phyloP scores from a whole-genome alignment of 2,888 invertebrate species.

The Thyatira batis region DNA sequence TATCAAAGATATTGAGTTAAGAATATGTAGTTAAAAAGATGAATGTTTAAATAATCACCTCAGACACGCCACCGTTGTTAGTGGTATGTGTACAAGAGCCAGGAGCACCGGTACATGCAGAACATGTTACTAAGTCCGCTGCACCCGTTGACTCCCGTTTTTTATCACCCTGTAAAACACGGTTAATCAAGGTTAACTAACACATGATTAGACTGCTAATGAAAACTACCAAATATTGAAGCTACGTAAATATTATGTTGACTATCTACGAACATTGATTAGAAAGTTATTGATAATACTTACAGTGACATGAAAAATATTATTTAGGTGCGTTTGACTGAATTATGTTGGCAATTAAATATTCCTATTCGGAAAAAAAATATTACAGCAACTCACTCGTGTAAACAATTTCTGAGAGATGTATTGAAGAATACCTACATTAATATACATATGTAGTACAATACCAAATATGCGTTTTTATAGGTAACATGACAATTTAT shows the following conservation, averaged over 20 bases:
- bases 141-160: slow-evolving; percentile 90
- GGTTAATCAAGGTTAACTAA: neutral
- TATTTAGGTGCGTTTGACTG: too few relatives aligned
- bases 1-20: neutral
- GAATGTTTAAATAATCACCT: slow-evolving; percentile 80
- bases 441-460: too few relatives aligned
- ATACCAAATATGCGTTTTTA: too few relatives aligned
- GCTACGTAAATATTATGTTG: too few relatives aligned
- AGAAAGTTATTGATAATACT: neutral
- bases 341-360: too few relatives aligned
- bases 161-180: slow-evolving; percentile 87
- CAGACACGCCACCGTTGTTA: slow-evolving; percentile 93
- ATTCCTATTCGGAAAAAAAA: too few relatives aligned
- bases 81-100: slow-evolving; percentile 93
- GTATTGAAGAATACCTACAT: too few relatives aligned
- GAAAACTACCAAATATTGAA: too few relatives aligned
- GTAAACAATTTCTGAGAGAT: too few relatives aligned
- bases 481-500: too few relatives aligned
- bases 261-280: neutral
- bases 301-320: neutral
- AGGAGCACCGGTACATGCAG: slow-evolving; percentile 88
- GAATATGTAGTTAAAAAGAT: slow-evolving; percentile 17
- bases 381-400: too few relatives aligned
- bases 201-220: too few relatives aligned
- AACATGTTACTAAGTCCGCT: slow-evolving; percentile 92